Evolutionary conservation across 1,140 invertebrate genomes (phyloP).

Genomic region (Drosophila truncata): DNA sequence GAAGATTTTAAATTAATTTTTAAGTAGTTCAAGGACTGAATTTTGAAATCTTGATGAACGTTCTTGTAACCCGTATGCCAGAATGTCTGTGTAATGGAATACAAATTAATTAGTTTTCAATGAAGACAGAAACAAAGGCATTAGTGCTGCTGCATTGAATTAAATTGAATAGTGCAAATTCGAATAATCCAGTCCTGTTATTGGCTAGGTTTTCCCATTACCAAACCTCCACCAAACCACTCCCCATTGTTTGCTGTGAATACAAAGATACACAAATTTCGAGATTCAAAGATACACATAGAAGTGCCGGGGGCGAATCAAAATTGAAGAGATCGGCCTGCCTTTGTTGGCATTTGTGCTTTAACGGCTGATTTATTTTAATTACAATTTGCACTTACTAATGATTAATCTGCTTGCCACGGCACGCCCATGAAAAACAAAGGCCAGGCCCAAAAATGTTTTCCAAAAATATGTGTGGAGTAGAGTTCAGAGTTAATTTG

Average conservation of each 20-base stretch:
- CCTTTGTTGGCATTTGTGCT: conserved; percentile 32
- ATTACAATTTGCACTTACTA: conserved; percentile 59
- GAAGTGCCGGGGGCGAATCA: conserved; percentile 12
- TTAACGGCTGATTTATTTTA: conserved; percentile 51
- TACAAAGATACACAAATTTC: conserved; percentile 13
- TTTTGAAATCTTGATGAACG: no score
- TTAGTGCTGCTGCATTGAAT: conserved; percentile 10
- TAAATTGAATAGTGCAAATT: conserved; percentile 24
- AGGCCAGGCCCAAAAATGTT: conserved; percentile 18
- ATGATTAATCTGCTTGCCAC: conserved; percentile 44
- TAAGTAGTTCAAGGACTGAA: no score
- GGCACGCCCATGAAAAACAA: conserved; percentile 36
- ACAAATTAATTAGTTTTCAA: conserved; percentile 3
- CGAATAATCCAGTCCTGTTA: conserved; percentile 9
- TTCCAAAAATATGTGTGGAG: conserved; percentile 20
- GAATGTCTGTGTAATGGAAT: not conserved
- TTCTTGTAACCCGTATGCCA: not conserved
- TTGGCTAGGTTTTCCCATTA: conserved; percentile 19
- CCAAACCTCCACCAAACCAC: no score
- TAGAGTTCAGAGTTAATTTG: conserved; percentile 44
- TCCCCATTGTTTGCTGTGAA: not conserved
- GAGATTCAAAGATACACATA: conserved; percentile 19
- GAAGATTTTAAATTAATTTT: no score
- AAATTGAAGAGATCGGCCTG: conserved; percentile 22
- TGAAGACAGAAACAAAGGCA: conserved; percentile 12